Evolutionary conservation across 2,113 vertebrate genomes (phyloP).

Genomic region (Stigmatopora argus): DNA sequence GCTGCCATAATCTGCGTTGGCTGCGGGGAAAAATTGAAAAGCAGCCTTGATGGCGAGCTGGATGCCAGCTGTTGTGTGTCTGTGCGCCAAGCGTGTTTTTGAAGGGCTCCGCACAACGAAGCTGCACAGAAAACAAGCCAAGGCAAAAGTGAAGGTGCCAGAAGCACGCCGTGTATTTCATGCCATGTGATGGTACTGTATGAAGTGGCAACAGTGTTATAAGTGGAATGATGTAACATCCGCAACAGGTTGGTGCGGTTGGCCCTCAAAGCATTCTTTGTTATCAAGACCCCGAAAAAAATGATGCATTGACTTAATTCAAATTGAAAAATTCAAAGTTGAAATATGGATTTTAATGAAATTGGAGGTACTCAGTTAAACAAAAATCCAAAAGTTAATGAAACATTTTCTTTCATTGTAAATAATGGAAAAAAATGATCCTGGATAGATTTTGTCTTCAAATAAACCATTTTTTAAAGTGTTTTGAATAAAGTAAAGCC

Average conservation of each 20-base stretch:
- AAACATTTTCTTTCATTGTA: too few relatives aligned
- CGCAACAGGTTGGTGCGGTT: constrained; percentile 25
- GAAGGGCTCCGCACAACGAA: constrained; percentile 27
- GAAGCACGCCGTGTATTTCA: constrained; percentile 24
- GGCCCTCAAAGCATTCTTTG: too few relatives aligned
- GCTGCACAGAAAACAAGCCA: constrained; percentile 29
- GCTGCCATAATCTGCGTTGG: constrained; percentile 29
- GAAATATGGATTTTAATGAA: too few relatives aligned
- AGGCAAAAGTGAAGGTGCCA: constrained; percentile 30
- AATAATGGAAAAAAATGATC: too few relatives aligned
- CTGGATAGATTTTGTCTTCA: too few relatives aligned
- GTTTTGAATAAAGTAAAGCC: too few relatives aligned
- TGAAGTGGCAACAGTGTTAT: constrained; percentile 29
- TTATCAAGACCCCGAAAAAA: too few relatives aligned
- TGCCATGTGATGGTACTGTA: constrained; percentile 33
- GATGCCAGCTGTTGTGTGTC: constrained; percentile 50
- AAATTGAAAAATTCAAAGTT: too few relatives aligned
- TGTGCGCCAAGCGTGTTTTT: constrained; percentile 41
- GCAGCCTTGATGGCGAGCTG: constrained; percentile 34
- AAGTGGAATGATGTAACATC: constrained; percentile 1
- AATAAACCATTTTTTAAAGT: too few relatives aligned
- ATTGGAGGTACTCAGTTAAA: too few relatives aligned
- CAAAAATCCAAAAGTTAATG: too few relatives aligned
- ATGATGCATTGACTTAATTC: too few relatives aligned
- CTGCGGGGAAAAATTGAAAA: constrained; percentile 34